phyloP scores from a whole-genome alignment of 1,140 invertebrate genomes.

The Bacillus rossius region DNA sequence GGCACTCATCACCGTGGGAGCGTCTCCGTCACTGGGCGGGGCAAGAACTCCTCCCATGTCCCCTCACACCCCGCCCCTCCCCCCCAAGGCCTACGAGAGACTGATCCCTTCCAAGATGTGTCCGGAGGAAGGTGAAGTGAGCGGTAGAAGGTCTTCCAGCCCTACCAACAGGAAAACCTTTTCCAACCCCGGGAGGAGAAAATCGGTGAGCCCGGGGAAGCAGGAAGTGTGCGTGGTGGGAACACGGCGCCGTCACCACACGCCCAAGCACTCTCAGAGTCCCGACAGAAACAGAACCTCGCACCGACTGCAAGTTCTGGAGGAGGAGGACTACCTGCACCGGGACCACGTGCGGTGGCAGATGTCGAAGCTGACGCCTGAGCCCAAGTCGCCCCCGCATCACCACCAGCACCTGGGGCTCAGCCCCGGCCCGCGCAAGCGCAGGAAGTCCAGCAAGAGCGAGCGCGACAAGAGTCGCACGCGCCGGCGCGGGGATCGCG shows the following conservation, averaged over 20 bases:
- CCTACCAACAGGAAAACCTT: background rate
- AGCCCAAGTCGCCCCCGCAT: background rate
- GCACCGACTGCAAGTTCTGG: too few species aligned
- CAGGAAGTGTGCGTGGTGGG: too few species aligned
- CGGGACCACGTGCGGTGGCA: slow-evolving; percentile 11
- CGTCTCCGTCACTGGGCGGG: background rate
- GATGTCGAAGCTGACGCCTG: background rate
- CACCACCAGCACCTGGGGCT: background rate
- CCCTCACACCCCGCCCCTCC: slow-evolving; percentile 51
- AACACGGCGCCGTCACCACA: too few species aligned
- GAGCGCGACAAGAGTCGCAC: background rate
- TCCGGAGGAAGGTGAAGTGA: background rate
- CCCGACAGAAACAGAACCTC: slow-evolving; percentile 13
- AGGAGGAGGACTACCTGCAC: slow-evolving; percentile 1
- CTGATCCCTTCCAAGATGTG: slow-evolving; percentile 4
- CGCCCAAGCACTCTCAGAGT: slow-evolving; percentile 5
- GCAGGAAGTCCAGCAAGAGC: background rate
- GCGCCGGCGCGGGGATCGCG: too few species aligned
- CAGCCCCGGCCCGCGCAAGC: background rate
- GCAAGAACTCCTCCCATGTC: slow-evolving; percentile 26
- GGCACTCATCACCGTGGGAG: slow-evolving; percentile 7
- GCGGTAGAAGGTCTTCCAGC: slow-evolving; percentile 11
- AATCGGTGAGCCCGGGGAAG: too few species aligned
- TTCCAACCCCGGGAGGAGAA: too few species aligned
- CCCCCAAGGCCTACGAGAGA: slow-evolving; percentile 43